A percentile compares a stretch with the other conserved stretches of the same genome.
Evolutionary conservation across 2,797 vertebrate species (phyloP).

Genomic region (Periophthalmus magnuspinnatus): DNA sequence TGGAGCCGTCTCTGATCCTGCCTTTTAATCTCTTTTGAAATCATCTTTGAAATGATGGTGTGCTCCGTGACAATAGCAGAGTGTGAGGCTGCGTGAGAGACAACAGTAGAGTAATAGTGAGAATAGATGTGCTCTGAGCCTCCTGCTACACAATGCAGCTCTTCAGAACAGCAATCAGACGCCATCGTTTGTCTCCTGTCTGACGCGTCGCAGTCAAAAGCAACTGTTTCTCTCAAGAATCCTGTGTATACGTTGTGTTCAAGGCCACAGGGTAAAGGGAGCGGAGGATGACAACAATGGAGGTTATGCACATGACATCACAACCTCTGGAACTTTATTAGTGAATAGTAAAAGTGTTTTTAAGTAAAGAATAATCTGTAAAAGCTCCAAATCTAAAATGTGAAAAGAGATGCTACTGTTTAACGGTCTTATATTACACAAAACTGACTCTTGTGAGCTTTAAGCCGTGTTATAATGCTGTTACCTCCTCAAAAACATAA

Average conservation of each 20-base stretch:
- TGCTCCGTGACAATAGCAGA: constrained; percentile 35
- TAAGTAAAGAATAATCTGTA: too few relatives aligned
- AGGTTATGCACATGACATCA: too few relatives aligned
- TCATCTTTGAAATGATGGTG: constrained; percentile 55
- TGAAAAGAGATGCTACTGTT: too few relatives aligned
- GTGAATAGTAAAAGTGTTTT: too few relatives aligned
- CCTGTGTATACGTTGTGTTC: constrained; percentile 22
- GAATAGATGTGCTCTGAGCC: constrained; percentile 41
- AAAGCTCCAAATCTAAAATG: too few relatives aligned
- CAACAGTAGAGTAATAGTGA: constrained; percentile 46
- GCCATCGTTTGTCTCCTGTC: constrained; percentile 47
- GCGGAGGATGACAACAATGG: not conserved
- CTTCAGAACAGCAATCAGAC: constrained; percentile 63
- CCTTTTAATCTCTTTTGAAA: constrained; percentile 63
- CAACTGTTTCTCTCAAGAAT: constrained; percentile 16
- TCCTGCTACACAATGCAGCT: constrained; percentile 36
- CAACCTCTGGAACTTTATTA: too few relatives aligned
- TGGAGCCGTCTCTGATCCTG: constrained; percentile 42
- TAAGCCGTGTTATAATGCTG: too few relatives aligned
- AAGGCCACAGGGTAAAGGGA: not conserved
- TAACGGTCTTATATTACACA: too few relatives aligned
- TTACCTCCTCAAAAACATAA: too few relatives aligned
- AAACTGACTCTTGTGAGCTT: too few relatives aligned
- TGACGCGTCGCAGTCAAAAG: constrained; percentile 37
- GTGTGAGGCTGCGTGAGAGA: constrained; percentile 14